Evolutionary conservation across 2,113 vertebrate species (phyloP).

Genomic region (Passer domesticus): DNA sequence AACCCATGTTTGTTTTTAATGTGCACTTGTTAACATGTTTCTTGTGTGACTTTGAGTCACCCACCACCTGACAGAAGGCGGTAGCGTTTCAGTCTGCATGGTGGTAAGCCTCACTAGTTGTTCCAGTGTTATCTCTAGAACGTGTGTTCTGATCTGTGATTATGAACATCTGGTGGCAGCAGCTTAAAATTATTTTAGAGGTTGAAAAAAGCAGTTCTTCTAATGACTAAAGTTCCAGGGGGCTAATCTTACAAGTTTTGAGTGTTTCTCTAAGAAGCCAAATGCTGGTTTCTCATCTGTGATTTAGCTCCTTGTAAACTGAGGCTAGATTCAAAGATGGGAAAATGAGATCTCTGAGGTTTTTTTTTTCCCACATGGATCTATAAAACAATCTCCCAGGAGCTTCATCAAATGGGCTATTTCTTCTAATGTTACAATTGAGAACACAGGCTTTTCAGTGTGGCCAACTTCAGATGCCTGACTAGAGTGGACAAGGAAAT

Average conservation of each 20-base stretch:
- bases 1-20: neutral
- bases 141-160: neutral
- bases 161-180: constrained; percentile 32
- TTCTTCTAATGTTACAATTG: neutral
- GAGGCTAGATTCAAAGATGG: neutral
- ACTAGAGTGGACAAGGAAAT: neutral
- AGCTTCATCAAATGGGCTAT: neutral
- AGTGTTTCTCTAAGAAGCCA: neutral
- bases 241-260: neutral
- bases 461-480: neutral
- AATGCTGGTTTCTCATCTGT: neutral
- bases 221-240: neutral
- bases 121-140: constrained; percentile 14
- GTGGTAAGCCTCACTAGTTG: neutral
- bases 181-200: neutral
- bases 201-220: neutral
- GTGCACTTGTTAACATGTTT: neutral
- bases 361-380: neutral
- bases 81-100: neutral
- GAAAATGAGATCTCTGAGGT: neutral
- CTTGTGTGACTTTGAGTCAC: neutral
- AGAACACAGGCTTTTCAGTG: neutral
- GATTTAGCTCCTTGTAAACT: neutral
- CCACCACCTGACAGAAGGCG: neutral
- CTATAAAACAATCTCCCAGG: neutral